These are phyloP conservation scores for Dendrolimus houi DNA, from an alignment of 2,888 invertebrate species.

Conservation along the genomic window DNA sequence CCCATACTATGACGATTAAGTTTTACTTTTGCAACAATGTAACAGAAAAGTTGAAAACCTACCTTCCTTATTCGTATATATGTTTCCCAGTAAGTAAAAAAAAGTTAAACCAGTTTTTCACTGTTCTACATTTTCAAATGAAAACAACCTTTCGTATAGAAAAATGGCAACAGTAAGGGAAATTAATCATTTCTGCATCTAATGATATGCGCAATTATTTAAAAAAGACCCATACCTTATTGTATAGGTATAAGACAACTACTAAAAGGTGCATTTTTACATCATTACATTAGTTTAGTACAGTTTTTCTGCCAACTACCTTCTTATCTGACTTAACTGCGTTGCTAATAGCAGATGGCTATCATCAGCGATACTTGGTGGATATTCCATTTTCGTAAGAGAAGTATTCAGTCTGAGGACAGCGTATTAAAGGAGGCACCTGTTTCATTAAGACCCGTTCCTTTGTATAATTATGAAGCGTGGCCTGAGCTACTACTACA, in stretches of 20 bases:
- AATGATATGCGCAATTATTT: no score
- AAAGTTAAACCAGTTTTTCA: background rate
- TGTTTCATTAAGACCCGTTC: no score
- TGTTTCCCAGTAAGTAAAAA: background rate
- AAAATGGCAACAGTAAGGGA: background rate
- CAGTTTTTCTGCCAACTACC: no score
- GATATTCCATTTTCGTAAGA: no score
- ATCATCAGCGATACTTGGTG: no score
- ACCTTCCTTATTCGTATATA: background rate
- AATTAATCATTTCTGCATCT: background rate
- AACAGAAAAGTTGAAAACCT: background rate
- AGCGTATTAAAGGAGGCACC: no score
- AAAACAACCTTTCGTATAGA: background rate
- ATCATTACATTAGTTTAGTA: background rate
- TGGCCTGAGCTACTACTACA: no score
- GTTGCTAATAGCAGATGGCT: no score
- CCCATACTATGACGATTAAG: background rate
- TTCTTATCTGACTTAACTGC: no score
- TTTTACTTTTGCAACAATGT: background rate
- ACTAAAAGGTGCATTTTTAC: background rate
- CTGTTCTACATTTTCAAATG: background rate
- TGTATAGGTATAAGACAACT: background rate
- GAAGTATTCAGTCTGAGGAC: no score
- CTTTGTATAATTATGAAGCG: no score
- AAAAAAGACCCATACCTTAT: no score